These are phyloP conservation scores for Griposia aprilina DNA, from an alignment of 2,888 invertebrate species.

Conservation along the genomic window DNA sequence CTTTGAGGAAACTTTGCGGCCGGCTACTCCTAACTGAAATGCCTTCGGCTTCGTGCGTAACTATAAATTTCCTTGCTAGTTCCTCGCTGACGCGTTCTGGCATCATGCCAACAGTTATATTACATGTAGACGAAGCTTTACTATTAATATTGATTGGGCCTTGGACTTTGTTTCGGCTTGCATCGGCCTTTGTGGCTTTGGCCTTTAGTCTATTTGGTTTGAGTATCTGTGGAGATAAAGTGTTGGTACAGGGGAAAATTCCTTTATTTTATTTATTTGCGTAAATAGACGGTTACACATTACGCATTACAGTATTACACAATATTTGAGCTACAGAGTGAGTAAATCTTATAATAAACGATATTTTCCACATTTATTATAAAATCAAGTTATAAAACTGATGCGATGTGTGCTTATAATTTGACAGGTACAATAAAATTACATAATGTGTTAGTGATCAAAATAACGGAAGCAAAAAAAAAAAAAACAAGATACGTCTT, in stretches of 20 bases:
- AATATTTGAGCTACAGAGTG: neutral
- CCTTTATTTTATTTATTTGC: neutral
- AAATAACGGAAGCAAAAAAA: neutral
- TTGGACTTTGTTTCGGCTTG: constrained; percentile 61
- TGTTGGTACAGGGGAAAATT: constrained; percentile 4
- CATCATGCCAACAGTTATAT: constrained; percentile 69
- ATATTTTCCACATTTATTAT: neutral
- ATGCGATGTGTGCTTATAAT: neutral
- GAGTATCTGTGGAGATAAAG: constrained; percentile 28
- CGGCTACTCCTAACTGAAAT: constrained; percentile 63
- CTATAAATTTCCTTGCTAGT: constrained; percentile 73
- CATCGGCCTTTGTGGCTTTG: constrained; percentile 50
- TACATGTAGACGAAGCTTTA: constrained; percentile 59
- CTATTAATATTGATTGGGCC: constrained; percentile 71
- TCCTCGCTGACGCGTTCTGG: constrained; percentile 75
- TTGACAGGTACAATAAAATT: neutral
- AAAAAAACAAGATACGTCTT: neutral
- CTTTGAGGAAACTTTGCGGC: constrained; percentile 66
- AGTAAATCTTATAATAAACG: neutral
- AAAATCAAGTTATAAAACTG: neutral
- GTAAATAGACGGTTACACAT: neutral
- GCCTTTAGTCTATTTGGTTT: constrained; percentile 29
- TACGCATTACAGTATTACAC: neutral
- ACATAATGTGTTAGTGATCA: neutral
- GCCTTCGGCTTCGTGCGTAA: constrained; percentile 67